Evolutionary conservation across 1,140 invertebrate species (phyloP), one percentile per base, ranked within the genome.

Genomic region (Drosophila arizonae): DNA sequence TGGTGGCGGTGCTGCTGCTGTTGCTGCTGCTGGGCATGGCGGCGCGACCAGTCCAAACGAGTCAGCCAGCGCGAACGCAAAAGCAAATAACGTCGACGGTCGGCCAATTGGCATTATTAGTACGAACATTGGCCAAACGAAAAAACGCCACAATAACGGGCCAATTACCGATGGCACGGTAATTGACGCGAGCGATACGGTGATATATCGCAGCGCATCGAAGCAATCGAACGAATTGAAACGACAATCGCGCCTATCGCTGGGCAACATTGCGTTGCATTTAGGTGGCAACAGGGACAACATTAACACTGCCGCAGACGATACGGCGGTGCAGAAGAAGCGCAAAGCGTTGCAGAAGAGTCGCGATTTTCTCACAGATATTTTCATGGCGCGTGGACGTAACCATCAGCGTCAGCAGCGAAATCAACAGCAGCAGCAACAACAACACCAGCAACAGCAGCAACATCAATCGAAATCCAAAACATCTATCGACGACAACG

Each of bases 371-470:
- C 72, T 90, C 11, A 88, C 63, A 75, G 89, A 89, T 43, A 90
- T 90, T 79, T 87, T 90, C 78, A 91, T 91, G 90, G 90, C 90
- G 79, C 90, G 89, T 74, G 90, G 90, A 85, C 90, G 90, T 79
- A 90, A 91, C 77, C 90, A 90, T 55, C 86, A 91, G 62, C 90
- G 85, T 11, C 81, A 78, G 39, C 72, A 75, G 39, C 77, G 74
- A n/a, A 68, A 76, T 11, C 66, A 66, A 13, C 56, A 73, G 15
- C 63, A 73, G 15, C 63, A 75, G 21, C 63, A 67, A 3, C 69
- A 61, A 17, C 52, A 67, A 9, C 63, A 67, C 2, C 69, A 61
- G 13, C 52, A 67, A 0, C 72, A 79, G 5, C 67, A 70, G 4
- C 52, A 64, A 45, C 66, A 63, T 15, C 45, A 67, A 21, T 36